Evolutionary conservation across 1,140 invertebrate species (phyloP).

Genomic region (Drosophila repleta): DNA sequence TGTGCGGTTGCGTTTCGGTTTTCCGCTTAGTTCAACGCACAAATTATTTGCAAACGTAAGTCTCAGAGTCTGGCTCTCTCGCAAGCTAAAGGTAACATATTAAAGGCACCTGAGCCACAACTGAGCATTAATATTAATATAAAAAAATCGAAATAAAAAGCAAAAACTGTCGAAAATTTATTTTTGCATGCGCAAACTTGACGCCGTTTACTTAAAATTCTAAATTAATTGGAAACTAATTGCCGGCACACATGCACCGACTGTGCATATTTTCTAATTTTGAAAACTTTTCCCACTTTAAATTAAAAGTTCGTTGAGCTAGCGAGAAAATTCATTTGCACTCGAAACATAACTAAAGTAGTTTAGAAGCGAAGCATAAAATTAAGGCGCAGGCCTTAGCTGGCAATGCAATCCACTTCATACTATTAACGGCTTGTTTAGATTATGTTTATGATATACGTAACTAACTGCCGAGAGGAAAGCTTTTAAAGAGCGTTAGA

Average conservation of each 20-base stretch:
- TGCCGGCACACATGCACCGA: constrained; percentile 1
- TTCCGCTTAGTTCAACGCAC: constrained; percentile 76
- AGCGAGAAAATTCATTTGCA: not conserved
- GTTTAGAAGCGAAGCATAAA: not conserved
- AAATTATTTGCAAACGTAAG: constrained; percentile 75
- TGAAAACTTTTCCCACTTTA: not conserved
- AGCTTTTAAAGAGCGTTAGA: no score
- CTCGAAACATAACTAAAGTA: not conserved
- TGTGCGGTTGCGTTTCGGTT: constrained; percentile 63
- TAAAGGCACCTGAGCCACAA: constrained; percentile 18
- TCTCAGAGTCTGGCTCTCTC: constrained; percentile 14
- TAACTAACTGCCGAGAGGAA: no score
- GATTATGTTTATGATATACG: no score
- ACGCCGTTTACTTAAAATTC: constrained; percentile 16
- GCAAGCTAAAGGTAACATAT: constrained; percentile 15
- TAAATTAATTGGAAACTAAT: constrained; percentile 28
- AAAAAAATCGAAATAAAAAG: not conserved
- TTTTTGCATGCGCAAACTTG: constrained; percentile 7
- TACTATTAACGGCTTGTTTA: not conserved
- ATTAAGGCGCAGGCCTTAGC: no score
- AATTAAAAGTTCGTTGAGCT: not conserved
- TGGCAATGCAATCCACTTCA: no score
- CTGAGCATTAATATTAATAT: constrained; percentile 42
- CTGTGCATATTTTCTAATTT: not conserved
- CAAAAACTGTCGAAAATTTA: not conserved